Evolutionary conservation across 2,113 vertebrate species (phyloP).

Genomic region (Salvelinus namaycush): DNA sequence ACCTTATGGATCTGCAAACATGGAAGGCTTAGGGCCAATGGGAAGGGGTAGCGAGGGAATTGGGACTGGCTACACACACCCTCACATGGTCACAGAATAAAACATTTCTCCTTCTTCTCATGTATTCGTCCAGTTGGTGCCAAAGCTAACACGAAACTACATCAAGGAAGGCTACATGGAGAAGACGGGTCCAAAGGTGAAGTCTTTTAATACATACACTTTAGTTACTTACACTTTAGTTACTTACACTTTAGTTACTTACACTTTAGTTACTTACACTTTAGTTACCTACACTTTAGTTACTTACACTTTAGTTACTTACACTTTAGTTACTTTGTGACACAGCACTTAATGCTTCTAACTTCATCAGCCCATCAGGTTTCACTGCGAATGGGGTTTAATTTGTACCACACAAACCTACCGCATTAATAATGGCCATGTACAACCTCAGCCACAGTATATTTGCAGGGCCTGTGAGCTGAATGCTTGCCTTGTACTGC

Average conservation of each 20-base stretch:
- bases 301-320: too few species aligned
- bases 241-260: too few species aligned
- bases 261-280: too few species aligned
- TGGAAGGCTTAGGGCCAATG: too few species aligned
- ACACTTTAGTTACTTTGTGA: background rate
- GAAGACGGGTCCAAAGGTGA: slow-evolving; percentile 88
- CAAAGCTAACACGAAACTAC: slow-evolving; percentile 85
- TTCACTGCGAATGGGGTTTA: background rate
- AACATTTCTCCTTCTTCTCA: slow-evolving; percentile 10
- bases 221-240: background rate
- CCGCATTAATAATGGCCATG: background rate
- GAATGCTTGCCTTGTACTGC: too few species aligned
- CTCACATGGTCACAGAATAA: background rate
- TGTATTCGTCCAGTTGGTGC: slow-evolving; percentile 73
- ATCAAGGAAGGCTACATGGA: slow-evolving; percentile 89
- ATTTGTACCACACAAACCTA: background rate
- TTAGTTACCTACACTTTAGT: too few species aligned
- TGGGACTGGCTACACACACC: background rate
- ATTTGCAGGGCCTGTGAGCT: background rate
- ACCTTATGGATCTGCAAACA: too few species aligned
- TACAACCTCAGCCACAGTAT: background rate
- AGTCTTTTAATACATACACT: background rate
- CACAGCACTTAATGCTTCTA: background rate
- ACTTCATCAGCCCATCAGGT: background rate
- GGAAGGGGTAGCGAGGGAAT: too few species aligned